These are phyloP conservation scores for Mormyrus lacerda DNA, from an alignment of 2,113 vertebrate genomes.

Conservation along the genomic window DNA sequence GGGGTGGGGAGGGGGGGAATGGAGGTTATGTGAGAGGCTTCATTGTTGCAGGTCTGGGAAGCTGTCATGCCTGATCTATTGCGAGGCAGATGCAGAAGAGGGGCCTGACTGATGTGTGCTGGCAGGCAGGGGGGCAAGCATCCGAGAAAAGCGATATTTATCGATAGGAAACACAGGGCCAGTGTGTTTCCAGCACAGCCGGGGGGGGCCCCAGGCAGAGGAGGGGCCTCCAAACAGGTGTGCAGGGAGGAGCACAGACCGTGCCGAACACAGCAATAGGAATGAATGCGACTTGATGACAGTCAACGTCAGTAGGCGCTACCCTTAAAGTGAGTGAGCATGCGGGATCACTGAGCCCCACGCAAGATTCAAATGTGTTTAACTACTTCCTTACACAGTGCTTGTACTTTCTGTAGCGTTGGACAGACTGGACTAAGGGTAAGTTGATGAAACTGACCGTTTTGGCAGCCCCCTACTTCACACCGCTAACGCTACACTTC, in stretches of 20 bases:
- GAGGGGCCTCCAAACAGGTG: constrained; percentile 57
- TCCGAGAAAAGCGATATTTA: constrained; percentile 65
- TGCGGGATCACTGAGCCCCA: background rate
- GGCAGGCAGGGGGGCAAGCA: constrained; percentile 49
- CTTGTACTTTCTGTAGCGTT: background rate
- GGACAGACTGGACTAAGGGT: background rate
- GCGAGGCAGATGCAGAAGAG: constrained; percentile 45
- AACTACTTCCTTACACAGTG: background rate
- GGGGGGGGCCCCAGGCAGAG: constrained; percentile 23
- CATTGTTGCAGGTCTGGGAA: constrained; percentile 41
- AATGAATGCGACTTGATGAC: constrained; percentile 28
- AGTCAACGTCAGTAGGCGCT: constrained; percentile 14
- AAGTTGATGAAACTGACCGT: background rate
- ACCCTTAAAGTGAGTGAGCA: constrained; percentile 28
- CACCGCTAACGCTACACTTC: background rate
- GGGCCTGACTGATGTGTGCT: constrained; percentile 43
- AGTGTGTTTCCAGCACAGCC: constrained; percentile 51
- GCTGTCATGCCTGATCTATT: constrained; percentile 55
- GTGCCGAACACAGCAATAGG: background rate
- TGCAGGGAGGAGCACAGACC: constrained; percentile 31
- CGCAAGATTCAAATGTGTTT: background rate
- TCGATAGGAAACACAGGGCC: constrained; percentile 52
- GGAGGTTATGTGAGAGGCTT: constrained; percentile 16
- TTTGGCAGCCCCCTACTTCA: background rate
- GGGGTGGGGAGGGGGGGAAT: background rate